Conservation (phyloP, 2,888 invertebrate genomes). For the Creontiades dilutus region DNA sequence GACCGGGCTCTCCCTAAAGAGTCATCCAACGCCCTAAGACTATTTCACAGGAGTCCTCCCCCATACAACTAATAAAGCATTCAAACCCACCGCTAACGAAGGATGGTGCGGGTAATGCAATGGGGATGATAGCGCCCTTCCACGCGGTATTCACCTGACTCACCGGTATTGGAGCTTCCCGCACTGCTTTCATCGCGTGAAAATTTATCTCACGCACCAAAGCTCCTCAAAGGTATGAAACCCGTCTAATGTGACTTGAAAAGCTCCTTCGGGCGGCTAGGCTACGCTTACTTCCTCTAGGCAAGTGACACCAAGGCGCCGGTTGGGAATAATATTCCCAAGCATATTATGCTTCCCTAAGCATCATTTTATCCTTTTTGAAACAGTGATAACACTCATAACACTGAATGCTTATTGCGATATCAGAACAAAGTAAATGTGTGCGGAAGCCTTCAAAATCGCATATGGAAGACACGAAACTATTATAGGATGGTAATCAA, state of each 20-base stretch:
- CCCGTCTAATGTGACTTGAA: constrained; percentile 27
- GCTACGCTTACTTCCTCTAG: background rate
- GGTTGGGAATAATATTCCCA: no score
- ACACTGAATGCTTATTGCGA: no score
- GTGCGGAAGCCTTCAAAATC: no score
- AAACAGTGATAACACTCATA: no score
- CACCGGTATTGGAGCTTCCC: background rate
- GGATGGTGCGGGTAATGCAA: background rate
- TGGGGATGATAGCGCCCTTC: background rate
- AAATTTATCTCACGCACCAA: constrained; percentile 27
- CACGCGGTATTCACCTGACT: background rate
- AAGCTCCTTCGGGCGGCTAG: background rate
- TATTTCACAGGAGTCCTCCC: background rate
- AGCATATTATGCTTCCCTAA: no score
- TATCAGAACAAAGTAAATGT: no score
- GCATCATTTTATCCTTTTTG: no score
- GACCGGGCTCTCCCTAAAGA: background rate
- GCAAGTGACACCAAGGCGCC: background rate
- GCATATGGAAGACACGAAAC: no score
- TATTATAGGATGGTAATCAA: no score
- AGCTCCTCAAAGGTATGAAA: constrained; percentile 15
- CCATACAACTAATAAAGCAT: constrained; percentile 6
- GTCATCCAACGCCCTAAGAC: background rate
- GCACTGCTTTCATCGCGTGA: constrained; percentile 13
- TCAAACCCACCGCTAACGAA: background rate